Evolutionary conservation across 2,113 vertebrate genomes (phyloP), one percentile per base, ranked within the genome.

Genomic region (Mesitornis unicolor): DNA sequence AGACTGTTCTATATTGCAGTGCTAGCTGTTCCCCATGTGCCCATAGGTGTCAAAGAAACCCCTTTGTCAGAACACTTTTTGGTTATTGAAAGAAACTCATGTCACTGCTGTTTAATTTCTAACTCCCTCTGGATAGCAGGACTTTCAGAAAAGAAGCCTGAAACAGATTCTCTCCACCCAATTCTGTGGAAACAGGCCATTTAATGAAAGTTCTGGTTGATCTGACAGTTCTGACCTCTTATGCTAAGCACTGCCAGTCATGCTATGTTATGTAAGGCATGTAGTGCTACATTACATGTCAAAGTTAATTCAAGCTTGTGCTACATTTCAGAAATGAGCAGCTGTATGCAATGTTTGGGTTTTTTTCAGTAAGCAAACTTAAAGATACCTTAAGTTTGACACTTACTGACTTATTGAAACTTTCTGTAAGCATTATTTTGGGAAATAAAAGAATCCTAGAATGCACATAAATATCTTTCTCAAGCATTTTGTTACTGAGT

Each of bases 201-300:
- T 87, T 89, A 85, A 64, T 79, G 87, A 91, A 85, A 88, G 15
- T 40, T 53, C 16, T 60, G 42, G 20, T 68, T 48, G 69, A 71
- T 92, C 89, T 87, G 93, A 80, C 25, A 73, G 40, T 75, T 83
- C 64, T 77, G 88, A 91, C 48, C 79, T 95, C 51, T 70, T 77
- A 70, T 28, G 17, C 56, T 0, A 1, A 87, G 38, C 11, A 16
- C 35, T 89, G 54, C 57, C 74, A 93, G 29, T 83, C 63, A 84
- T 61, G 12, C n/a, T 87, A 36, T 5, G 3, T 70, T 91, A 56
- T 47, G 18, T 68, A 88, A 90, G 48, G 87, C 60, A 69, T 79
- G 13, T 42, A 94, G 77, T 45, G 14, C 50, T 45, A 47, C n/a
- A 38, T 67, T 89, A 43, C 14, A 26, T 59, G 67, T 92, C 65